These are phyloP conservation scores for Micrasema longulum DNA, from an alignment of 1,140 invertebrate genomes.

Conservation along the genomic window DNA sequence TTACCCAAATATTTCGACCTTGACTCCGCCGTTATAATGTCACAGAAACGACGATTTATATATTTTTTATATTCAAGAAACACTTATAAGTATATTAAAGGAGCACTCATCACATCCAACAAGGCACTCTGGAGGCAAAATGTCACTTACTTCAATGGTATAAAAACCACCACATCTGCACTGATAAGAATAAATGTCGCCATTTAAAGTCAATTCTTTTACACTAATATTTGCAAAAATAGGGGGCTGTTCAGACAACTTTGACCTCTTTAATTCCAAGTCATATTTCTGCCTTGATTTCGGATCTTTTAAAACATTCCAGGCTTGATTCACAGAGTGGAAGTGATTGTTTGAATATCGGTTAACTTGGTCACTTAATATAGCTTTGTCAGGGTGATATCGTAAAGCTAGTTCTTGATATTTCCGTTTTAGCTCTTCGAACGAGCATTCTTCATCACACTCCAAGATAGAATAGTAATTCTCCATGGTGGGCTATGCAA, in stretches of 20 bases:
- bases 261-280: constrained; percentile 63
- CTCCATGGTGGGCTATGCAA: constrained; percentile 27
- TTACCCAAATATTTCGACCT: too few species aligned
- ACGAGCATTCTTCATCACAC: constrained; percentile 66
- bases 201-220: constrained; percentile 66
- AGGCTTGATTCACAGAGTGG: constrained; percentile 72
- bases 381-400: constrained; percentile 75
- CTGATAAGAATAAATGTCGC: constrained; percentile 65
- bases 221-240: constrained; percentile 70
- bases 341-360: constrained; percentile 59
- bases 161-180: constrained; percentile 77
- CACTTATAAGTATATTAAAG: constrained; percentile 69
- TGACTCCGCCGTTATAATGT: too few species aligned
- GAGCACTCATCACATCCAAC: constrained; percentile 77
- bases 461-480: constrained; percentile 73
- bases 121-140: constrained; percentile 62
- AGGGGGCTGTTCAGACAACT: constrained; percentile 67
- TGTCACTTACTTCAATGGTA: constrained; percentile 64
- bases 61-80: too few species aligned
- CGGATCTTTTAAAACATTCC: constrained; percentile 71
- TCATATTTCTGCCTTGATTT: constrained; percentile 72
- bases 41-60: too few species aligned
- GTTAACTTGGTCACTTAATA: constrained; percentile 43
- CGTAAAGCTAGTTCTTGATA: constrained; percentile 72
- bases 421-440: constrained; percentile 72